phyloP scores from a whole-genome alignment of 2,113 vertebrate species.

The Gobiocypris rarus region DNA sequence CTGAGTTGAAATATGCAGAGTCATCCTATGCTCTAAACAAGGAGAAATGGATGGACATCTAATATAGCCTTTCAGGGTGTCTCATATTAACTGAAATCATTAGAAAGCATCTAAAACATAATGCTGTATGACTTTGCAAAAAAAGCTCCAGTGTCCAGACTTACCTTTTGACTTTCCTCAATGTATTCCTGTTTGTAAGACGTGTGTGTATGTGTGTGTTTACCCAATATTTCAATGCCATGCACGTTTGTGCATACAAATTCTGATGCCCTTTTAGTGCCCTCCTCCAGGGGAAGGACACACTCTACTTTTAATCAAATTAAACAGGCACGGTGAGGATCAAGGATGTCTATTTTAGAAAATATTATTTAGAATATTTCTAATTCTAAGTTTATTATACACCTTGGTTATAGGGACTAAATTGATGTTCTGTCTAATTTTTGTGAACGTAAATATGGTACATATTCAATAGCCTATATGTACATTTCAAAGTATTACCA shows the following conservation, averaged over 20 bases:
- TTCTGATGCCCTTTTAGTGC: slow-evolving; percentile 17
- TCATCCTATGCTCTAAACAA: background rate
- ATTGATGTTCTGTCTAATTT: background rate
- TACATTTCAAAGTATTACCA: background rate
- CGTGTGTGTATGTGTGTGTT: slow-evolving; percentile 26
- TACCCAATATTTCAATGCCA: slow-evolving; percentile 18
- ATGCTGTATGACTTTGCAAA: background rate
- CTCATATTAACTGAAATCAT: background rate
- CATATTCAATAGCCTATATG: background rate
- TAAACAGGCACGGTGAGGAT: slow-evolving; percentile 18
- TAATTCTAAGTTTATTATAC: background rate
- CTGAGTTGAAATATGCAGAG: background rate
- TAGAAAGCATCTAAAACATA: background rate
- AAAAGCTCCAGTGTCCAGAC: background rate
- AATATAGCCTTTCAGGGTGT: background rate
- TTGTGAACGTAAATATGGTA: background rate
- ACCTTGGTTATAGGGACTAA: background rate
- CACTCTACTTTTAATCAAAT: slow-evolving; percentile 32
- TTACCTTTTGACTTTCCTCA: background rate
- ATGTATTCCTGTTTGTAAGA: background rate
- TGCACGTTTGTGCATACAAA: slow-evolving; percentile 30
- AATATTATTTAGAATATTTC: background rate
- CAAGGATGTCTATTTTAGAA: slow-evolving; percentile 35
- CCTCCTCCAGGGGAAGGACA: background rate
- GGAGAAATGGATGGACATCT: background rate